Evolutionary conservation across 2,888 invertebrate genomes (phyloP).

Genomic region (Piscicola geometra): DNA sequence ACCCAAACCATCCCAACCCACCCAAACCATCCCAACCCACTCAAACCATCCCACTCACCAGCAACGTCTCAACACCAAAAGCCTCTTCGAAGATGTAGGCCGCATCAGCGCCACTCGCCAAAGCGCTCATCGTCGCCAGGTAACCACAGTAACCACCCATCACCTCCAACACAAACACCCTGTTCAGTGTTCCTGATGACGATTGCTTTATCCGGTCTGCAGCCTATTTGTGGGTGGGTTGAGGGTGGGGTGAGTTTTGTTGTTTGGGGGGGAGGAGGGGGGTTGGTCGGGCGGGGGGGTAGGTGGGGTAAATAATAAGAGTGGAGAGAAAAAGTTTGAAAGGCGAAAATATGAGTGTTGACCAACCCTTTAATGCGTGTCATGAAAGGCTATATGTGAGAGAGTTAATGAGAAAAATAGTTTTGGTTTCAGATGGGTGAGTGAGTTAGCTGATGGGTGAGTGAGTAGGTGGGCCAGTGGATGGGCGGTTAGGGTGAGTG

Average conservation of each 20-base stretch:
- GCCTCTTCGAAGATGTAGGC: slow-evolving; percentile 92
- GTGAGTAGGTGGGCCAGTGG: too few species aligned
- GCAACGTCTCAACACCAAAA: slow-evolving; percentile 85
- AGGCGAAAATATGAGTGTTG: too few species aligned
- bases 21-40: neutral
- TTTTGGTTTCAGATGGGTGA: too few species aligned
- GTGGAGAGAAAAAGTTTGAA: too few species aligned
- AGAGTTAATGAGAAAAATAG: too few species aligned
- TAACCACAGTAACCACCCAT: slow-evolving; percentile 99
- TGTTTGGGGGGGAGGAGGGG: too few species aligned
- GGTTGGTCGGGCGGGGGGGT: too few species aligned
- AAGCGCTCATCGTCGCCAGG: slow-evolving; percentile 86
- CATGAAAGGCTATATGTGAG: too few species aligned
- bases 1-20: neutral
- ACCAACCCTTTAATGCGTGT: too few species aligned
- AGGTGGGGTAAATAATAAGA: too few species aligned
- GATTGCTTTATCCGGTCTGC: slow-evolving; percentile 78
- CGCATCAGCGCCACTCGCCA: slow-evolving; percentile 97
- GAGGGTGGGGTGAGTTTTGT: neutral
- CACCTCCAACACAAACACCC: slow-evolving; percentile 88
- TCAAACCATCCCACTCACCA: slow-evolving; percentile 45
- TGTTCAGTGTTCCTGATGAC: slow-evolving; percentile 94
- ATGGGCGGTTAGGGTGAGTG: too few species aligned
- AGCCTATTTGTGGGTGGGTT: slow-evolving; percentile 26
- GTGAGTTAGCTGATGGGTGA: too few species aligned